A percentile compares a stretch with the other conserved stretches of the same genome.
Evolutionary conservation across 2,797 vertebrate genomes (phyloP).

Genomic region (Sebastes alutus): DNA sequence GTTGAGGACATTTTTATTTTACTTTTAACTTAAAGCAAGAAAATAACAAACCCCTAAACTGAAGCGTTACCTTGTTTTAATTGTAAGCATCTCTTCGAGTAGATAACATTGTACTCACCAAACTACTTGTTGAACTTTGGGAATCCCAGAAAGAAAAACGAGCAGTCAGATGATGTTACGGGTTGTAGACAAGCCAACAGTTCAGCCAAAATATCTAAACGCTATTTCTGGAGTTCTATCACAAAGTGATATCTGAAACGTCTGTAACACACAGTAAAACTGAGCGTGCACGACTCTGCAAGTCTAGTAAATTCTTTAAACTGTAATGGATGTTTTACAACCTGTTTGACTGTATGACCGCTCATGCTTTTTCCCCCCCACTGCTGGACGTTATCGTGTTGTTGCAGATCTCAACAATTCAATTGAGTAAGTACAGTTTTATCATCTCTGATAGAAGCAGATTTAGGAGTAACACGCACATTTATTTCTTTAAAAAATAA

Average conservation of each 20-base stretch:
- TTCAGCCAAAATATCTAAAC: background rate
- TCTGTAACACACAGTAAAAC: background rate
- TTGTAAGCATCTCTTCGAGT: background rate
- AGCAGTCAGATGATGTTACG: background rate
- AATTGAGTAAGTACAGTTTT: background rate
- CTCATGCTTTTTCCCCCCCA: rapidly evolving
- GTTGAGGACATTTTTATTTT: background rate
- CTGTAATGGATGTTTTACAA: background rate
- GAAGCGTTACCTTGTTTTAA: background rate
- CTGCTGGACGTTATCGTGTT: background rate
- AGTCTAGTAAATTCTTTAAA: background rate
- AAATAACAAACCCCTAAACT: background rate
- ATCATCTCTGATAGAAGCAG: background rate
- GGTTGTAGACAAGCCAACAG: background rate
- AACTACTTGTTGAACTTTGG: background rate
- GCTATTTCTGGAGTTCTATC: background rate
- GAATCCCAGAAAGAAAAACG: background rate
- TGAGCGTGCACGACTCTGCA: background rate
- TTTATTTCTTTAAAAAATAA: background rate
- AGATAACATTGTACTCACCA: background rate
- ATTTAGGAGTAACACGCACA: background rate
- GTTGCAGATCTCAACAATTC: background rate
- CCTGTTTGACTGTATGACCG: background rate
- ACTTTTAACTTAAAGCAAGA: background rate
- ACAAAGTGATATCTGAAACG: background rate